Evolutionary conservation across 2,888 invertebrate species (phyloP), one percentile per base, ranked within the genome.

Genomic region (Ectemnius cavifrons): DNA sequence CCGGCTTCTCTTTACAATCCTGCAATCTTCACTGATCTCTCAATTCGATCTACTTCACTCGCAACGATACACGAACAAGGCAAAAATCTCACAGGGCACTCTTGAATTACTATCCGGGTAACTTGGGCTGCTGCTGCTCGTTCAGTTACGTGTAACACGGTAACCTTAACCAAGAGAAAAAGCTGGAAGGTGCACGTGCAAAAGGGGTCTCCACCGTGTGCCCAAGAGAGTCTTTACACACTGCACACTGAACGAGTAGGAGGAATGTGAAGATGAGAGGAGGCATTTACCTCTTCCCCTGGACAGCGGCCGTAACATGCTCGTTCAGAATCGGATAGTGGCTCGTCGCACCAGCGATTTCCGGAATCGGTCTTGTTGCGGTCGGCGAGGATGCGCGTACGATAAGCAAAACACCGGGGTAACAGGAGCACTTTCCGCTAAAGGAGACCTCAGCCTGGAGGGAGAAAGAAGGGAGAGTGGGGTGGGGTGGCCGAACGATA

Each of bases 361-460:
- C 52, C 52, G 52, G 52, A 52, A 52, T 52, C 14, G 52, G 52
- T 52, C 52, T 52, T 52, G 52, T 52, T 52, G 52, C 52, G 52
- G 52, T 52, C 6, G 52, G 11, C 52, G n/a, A 13, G 14, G 16
- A 14, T 52, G 37, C 37, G 52, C 8, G 13, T 2, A 14, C 16
- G 52, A 52, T 52, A 52, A 13, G 52, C 52, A 52, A 52, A 52
- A 52, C 52, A 52, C 16, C 3, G 13, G 47, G 16, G 4, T 52
- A 52, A 52, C 52, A 52, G 52, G 52, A 52, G 52, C 16, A 52
- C 16, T 52, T 16, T 52, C 16, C 52, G n/a, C n/a, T 14, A 14
- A 52, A 14, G 52, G 52, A 52, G 52, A 52, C 5, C 52, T 14
- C n/a, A 52, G 1, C 14, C 2, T 1, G 37, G 6, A 23, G 23